Base-by-base conservation (phyloP, 2,888 invertebrate species). In the Girardia tigrina region DNA sequence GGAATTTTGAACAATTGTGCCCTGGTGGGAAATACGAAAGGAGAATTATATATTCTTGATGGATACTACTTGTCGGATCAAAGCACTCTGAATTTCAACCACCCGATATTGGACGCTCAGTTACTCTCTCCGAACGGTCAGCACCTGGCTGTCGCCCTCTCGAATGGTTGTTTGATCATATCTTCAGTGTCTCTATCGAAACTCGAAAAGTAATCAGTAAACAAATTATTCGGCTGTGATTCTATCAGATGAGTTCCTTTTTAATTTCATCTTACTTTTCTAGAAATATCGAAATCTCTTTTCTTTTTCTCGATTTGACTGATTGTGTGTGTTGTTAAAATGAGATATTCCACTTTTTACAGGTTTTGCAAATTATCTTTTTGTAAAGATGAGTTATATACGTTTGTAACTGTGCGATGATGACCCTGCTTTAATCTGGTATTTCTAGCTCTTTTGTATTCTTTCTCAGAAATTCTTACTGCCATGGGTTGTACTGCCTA, bases 201-300 rank as follows among this genome's bases (percentile, higher is more conserved):
- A 20, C n/a, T 2, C 4, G 56, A 56, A 6, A 56, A 56, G 23
- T n/a, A 56, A 56, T 56, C n/a, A n/a, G n/a, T n/a, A n/a, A n/a
- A 8, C 4, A 6, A n/a, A 20, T 23, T 2, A 56, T n/a, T 6
- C 23, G 56, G 56, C 56, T 56, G 56, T 56, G 56, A 56, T 56
- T 4, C n/a, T 6, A n/a, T 12, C n/a, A 56, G 56, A 56, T 56
- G 6, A 56, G n/a, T n/a, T n/a, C n/a, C n/a, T n/a, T n/a, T n/a
- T n/a, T n/a, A n/a, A n/a, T n/a, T 56, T 56, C 56, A 56, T 56
- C 36, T 36, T 36, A 8, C 23, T 56, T 56, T 56, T 56, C 56
- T 20, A 56, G n/a, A 56, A n/a, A n/a, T n/a, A n/a, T n/a, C n/a
- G n/a, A n/a, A n/a, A n/a, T n/a, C n/a, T n/a, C n/a, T n/a, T n/a